These are phyloP conservation scores for Drosophila kambysellisi DNA, from an alignment of 2,888 invertebrate species.

Conservation along the genomic window DNA sequence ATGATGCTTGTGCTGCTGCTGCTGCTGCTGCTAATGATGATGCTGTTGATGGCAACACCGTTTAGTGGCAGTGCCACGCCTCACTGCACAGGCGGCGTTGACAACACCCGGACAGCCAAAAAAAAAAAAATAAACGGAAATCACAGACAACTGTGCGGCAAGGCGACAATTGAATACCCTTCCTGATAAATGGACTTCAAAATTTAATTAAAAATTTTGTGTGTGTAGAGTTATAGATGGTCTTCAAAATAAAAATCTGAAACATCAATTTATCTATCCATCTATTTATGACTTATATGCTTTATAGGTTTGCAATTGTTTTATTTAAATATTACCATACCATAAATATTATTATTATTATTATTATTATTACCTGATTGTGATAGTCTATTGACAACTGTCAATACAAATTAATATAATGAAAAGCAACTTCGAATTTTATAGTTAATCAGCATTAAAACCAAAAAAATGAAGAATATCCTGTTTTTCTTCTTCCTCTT, in stretches of 20 bases:
- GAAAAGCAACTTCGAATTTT: too few relatives aligned
- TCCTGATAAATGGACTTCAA: background rate
- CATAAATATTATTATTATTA: too few relatives aligned
- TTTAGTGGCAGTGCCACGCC: slow-evolving; percentile 69
- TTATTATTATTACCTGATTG: background rate
- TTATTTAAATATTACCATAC: too few relatives aligned
- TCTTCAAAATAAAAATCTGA: background rate
- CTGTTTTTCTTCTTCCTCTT: too few relatives aligned
- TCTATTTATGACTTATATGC: background rate
- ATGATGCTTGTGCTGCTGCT: slow-evolving; percentile 28
- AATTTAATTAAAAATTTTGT: background rate
- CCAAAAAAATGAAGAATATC: too few relatives aligned
- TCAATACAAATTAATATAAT: too few relatives aligned
- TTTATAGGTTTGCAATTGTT: too few relatives aligned
- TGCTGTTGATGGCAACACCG: slow-evolving; percentile 55
- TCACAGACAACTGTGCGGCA: background rate
- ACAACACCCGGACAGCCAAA: slow-evolving; percentile 45
- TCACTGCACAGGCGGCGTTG: slow-evolving; percentile 67
- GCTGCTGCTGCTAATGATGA: slow-evolving; percentile 13
- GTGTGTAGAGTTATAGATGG: background rate
- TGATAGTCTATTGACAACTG: too few relatives aligned
- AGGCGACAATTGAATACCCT: slow-evolving; percentile 6
- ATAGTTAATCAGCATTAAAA: too few relatives aligned
- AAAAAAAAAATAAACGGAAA: slow-evolving; percentile 14
- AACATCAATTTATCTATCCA: background rate